phyloP scores from a whole-genome alignment of 2,113 vertebrate genomes.

The Acrocephalus arundinaceus region DNA sequence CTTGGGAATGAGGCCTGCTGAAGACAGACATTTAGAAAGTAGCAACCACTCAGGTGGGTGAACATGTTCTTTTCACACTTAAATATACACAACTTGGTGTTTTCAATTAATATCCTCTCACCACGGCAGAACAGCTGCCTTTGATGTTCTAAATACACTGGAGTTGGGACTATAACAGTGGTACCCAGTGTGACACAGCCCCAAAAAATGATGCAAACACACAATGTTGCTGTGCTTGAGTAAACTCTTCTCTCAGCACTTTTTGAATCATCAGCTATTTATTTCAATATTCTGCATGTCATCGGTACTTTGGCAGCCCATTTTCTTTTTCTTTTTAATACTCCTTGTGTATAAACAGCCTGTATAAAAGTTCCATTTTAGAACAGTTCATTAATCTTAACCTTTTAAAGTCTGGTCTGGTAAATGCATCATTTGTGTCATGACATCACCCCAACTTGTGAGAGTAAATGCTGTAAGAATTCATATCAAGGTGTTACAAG shows the following conservation, averaged over 20 bases:
- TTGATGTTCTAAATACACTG: not conserved
- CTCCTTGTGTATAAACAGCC: constrained; percentile 33
- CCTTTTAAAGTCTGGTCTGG: not conserved
- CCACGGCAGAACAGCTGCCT: not conserved
- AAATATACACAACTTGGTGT: not conserved
- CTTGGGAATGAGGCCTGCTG: not conserved
- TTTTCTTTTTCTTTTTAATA: constrained; percentile 42
- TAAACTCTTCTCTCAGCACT: not conserved
- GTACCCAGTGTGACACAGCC: not conserved
- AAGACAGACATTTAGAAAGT: not conserved
- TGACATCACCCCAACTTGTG: constrained; percentile 28
- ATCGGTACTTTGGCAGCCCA: constrained; percentile 13
- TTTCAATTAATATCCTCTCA: not conserved
- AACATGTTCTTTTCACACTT: not conserved
- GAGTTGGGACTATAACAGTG: not conserved
- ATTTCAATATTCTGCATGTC: constrained; percentile 50
- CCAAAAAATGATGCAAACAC: not conserved
- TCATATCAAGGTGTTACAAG: not conserved
- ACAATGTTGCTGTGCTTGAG: not conserved
- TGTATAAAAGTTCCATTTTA: not conserved
- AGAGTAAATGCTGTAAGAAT: not conserved
- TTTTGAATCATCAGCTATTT: constrained; percentile 44
- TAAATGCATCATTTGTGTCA: constrained; percentile 4
- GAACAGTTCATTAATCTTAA: constrained; percentile 39
- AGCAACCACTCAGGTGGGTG: not conserved